A percentile compares a stretch with the other conserved stretches of the same genome.
phyloP scores from a whole-genome alignment of 2,888 invertebrate species.

The Synergus umbraculus region DNA sequence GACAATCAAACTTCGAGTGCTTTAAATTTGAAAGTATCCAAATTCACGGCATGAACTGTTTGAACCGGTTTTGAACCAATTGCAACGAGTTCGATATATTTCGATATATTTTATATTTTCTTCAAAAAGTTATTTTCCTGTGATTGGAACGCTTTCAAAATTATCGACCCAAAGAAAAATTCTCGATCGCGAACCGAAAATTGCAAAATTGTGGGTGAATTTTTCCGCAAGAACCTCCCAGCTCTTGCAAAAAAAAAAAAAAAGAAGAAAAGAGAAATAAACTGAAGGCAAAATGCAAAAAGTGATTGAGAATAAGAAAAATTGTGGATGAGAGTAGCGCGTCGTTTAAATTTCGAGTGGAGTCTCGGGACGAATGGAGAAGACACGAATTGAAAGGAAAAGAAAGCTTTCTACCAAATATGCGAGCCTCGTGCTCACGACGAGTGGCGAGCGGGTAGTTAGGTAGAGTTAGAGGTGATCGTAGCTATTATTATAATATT shows the following conservation, averaged over 20 bases:
- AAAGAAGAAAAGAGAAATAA: too few relatives aligned
- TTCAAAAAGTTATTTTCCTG: too few relatives aligned
- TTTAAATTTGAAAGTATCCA: not conserved
- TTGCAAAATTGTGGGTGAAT: not conserved
- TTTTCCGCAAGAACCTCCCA: too few relatives aligned
- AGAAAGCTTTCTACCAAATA: conserved; percentile 76
- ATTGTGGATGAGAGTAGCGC: not conserved
- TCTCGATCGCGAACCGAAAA: not conserved
- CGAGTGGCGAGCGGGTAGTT: conserved; percentile 68
- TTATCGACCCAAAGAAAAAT: not conserved
- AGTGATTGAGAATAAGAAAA: not conserved
- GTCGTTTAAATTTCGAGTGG: not conserved
- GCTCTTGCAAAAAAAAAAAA: too few relatives aligned
- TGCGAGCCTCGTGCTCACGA: conserved; percentile 56
- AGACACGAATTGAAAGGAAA: conserved; percentile 50
- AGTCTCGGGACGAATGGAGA: conserved; percentile 37
- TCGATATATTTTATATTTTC: too few relatives aligned
- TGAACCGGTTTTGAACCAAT: too few relatives aligned
- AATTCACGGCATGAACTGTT: too few relatives aligned
- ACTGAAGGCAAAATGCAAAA: not conserved
- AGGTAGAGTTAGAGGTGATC: conserved; percentile 73
- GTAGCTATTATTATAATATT: conserved; percentile 76
- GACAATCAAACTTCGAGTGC: not conserved
- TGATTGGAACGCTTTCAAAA: not conserved
- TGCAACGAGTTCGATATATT: too few relatives aligned